A percentile compares a stretch with the other conserved stretches of the same genome.
Evolutionary conservation across 2,797 vertebrate genomes (phyloP).

Genomic region (Capromys pilorides): DNA sequence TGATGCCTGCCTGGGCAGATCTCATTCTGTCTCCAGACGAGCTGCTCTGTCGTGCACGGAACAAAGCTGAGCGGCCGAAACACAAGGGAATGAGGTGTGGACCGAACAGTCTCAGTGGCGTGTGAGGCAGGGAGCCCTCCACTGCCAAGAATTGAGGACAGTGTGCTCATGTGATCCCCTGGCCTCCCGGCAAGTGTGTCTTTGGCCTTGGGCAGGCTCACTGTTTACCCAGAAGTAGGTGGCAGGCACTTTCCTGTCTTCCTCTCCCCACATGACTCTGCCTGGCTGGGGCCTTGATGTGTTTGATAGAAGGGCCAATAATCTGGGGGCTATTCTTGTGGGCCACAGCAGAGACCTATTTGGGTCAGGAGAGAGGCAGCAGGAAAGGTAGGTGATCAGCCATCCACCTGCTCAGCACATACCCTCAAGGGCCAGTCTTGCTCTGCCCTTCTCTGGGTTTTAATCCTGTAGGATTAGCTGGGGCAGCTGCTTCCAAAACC

Average conservation of each 20-base stretch:
- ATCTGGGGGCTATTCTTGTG: not conserved
- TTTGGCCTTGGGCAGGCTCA: not conserved
- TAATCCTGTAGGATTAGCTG: not conserved
- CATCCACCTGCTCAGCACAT: not conserved
- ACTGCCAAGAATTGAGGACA: not conserved
- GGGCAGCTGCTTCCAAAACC: not conserved
- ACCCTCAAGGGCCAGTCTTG: not conserved
- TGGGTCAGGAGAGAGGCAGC: not conserved
- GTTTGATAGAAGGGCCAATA: not conserved
- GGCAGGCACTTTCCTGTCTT: not conserved
- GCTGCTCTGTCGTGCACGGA: not conserved
- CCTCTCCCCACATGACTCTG: not conserved
- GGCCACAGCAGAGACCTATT: not conserved
- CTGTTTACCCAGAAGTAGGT: not conserved
- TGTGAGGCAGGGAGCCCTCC: not conserved
- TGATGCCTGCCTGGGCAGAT: too few species aligned
- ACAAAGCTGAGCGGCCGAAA: not conserved
- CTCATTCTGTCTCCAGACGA: not conserved
- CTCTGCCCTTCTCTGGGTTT: not conserved
- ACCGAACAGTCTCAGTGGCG: not conserved
- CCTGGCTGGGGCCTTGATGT: not conserved
- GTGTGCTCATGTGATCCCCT: not conserved
- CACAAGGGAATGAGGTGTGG: not conserved
- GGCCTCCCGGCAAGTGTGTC: not conserved
- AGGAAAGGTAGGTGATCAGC: not conserved